phyloP scores from a whole-genome alignment of 2,888 invertebrate genomes.

The Sinopyrophorus schimmeli region DNA sequence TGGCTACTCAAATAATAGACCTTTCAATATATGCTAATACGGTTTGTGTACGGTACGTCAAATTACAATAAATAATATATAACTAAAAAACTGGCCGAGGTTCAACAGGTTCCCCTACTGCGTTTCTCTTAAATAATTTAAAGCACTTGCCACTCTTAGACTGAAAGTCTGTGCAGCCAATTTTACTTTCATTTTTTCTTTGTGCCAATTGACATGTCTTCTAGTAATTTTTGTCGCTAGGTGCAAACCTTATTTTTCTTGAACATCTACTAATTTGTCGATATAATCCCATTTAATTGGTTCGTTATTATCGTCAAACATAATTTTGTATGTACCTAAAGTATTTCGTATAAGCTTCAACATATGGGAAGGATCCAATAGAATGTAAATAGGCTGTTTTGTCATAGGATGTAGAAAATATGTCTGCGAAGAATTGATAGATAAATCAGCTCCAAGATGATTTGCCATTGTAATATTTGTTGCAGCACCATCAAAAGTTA shows the following conservation, averaged over 20 bases:
- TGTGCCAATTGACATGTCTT: slow-evolving; percentile 28
- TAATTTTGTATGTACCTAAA: slow-evolving; percentile 16
- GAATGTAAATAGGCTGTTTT: slow-evolving; percentile 9
- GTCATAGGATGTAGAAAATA: slow-evolving; percentile 28
- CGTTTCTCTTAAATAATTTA: slow-evolving; percentile 26
- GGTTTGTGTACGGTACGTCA: no score
- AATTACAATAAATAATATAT: no score
- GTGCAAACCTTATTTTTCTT: slow-evolving; percentile 36
- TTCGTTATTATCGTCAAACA: slow-evolving; percentile 22
- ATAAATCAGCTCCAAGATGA: slow-evolving; percentile 23
- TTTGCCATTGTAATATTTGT: slow-evolving; percentile 35
- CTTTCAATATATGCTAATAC: no score
- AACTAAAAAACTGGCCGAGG: no score
- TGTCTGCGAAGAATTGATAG: slow-evolving; percentile 16
- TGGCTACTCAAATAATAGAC: no score
- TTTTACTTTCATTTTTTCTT: slow-evolving; percentile 38
- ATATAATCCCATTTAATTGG: slow-evolving; percentile 35
- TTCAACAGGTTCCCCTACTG: no score
- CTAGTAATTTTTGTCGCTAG: slow-evolving; percentile 34
- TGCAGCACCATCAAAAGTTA: slow-evolving; percentile 42
- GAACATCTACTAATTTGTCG: slow-evolving; percentile 33
- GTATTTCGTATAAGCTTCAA: slow-evolving; percentile 25
- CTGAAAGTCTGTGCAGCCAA: slow-evolving; percentile 39
- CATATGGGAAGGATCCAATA: slow-evolving; percentile 27
- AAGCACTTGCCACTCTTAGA: slow-evolving; percentile 33